Base-by-base conservation (phyloP, 2,113 vertebrate species). In the Sus scrofa region DNA sequence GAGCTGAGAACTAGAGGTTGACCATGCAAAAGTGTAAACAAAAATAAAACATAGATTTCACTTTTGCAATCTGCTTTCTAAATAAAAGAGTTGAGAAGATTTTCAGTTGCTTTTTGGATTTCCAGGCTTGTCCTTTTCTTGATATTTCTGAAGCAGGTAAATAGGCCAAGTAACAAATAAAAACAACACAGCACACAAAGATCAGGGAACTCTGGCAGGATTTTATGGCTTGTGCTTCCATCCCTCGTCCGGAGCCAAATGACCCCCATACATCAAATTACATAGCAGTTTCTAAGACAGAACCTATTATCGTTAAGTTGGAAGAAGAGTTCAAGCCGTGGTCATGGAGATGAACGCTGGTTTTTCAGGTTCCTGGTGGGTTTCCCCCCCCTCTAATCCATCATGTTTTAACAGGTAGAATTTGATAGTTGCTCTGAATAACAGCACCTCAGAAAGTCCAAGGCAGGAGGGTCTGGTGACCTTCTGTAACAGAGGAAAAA, bases 221-320 rank as follows among this genome's bases (percentile, higher is more conserved):
- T 98, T 98, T 98, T 99, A 98, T 98, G 98, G 98, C 98, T 98
- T 98, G 97, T 98, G 98, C 98, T 98, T 98, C 98, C 96, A 98
- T 98, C 98, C 98, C 98, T 98, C 95, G 96, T 98, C 98, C 97
- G 95, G 98, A 98, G 98, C 98, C 98, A 99, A 99, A 98, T 99
- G 99, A 99, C 99, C 99, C 99, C 98, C 99, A 99, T 99, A 99
- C 98, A 99, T 99, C 99, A 99, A 99, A 99, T 98, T 98, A 98
- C 98, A 98, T 98, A 97, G 99, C 99, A 99, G 99, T 99, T 98
- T 98, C 98, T 97, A 98, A 98, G 99, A 99, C 99, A 99, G 99
- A 99, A 99, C 98, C 99, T 99, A 99, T 99, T 99, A 99, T 99
- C 99, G 98, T 99, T 98, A 98, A 99, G 98, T 99, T 99, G 98